Conservation (phyloP, 2,888 invertebrate genomes). For the Cotesia congregata region DNA sequence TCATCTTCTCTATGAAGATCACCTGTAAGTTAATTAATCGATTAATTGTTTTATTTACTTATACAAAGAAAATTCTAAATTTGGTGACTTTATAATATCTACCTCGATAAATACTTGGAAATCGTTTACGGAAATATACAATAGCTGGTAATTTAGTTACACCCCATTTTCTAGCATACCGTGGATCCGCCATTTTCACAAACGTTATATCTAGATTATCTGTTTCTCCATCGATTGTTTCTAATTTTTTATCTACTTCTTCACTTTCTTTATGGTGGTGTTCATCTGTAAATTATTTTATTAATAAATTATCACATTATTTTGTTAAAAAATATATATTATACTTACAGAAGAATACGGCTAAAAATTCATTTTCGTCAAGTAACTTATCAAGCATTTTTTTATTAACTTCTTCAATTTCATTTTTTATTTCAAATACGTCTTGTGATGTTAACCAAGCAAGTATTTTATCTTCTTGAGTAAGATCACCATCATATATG, state of each 20-base stretch:
- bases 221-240: slow-evolving; percentile 95
- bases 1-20: slow-evolving; percentile 87
- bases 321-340: neutral
- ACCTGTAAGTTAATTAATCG: slow-evolving; percentile 71
- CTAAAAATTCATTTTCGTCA: slow-evolving; percentile 94
- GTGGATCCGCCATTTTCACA: slow-evolving; percentile 92
- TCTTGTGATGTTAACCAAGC: slow-evolving; percentile 95
- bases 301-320: slow-evolving; percentile 22
- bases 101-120: slow-evolving; percentile 94
- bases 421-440: slow-evolving; percentile 94
- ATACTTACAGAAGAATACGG: slow-evolving; percentile 94
- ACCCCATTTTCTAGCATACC: slow-evolving; percentile 95
- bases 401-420: slow-evolving; percentile 96
- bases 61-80: neutral
- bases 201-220: slow-evolving; percentile 95
- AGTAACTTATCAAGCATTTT: slow-evolving; percentile 96
- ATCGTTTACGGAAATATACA: slow-evolving; percentile 91
- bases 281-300: slow-evolving; percentile 76
- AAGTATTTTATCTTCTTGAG: slow-evolving; percentile 87
- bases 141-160: slow-evolving; percentile 91
- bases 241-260: slow-evolving; percentile 86
- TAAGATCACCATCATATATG: slow-evolving; percentile 90
- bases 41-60: neutral
- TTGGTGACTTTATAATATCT: slow-evolving; percentile 41
- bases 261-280: slow-evolving; percentile 84